These are phyloP conservation scores for Bradypodion pumilum DNA, from an alignment of 2,797 vertebrate species.

Conservation along the genomic window DNA sequence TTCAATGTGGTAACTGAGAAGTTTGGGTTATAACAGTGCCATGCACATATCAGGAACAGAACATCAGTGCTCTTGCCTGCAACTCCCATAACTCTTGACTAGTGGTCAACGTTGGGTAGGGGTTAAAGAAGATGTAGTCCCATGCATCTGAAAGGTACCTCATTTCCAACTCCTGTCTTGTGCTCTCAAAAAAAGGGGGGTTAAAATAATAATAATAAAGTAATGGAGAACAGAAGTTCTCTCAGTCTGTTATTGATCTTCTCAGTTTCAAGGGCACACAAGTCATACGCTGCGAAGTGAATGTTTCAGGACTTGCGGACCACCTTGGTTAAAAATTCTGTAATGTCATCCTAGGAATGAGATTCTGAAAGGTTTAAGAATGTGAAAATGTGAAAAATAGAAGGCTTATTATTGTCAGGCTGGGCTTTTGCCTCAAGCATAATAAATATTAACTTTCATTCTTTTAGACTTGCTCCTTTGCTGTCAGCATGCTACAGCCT, in stretches of 20 bases:
- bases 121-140: neutral
- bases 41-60: neutral
- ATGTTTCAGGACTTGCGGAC: conserved; percentile 27
- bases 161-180: neutral
- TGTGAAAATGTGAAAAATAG: neutral
- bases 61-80: neutral
- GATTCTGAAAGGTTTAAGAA: neutral
- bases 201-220: neutral
- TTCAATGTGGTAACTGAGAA: neutral
- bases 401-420: neutral
- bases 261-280: neutral
- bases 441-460: conserved; percentile 30
- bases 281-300: neutral
- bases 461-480: conserved; percentile 6
- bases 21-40: neutral
- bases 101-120: neutral
- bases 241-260: neutral
- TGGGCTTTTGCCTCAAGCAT: conserved; percentile 3
- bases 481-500: neutral
- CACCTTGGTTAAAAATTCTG: conserved; percentile 15
- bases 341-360: neutral
- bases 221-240: conserved; percentile 18
- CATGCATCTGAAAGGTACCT: neutral
- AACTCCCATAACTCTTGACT: neutral
- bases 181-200: neutral